These are phyloP conservation scores for Mormyrops attenuatus DNA, from an alignment of 2,797 vertebrate species.

Conservation along the genomic window DNA sequence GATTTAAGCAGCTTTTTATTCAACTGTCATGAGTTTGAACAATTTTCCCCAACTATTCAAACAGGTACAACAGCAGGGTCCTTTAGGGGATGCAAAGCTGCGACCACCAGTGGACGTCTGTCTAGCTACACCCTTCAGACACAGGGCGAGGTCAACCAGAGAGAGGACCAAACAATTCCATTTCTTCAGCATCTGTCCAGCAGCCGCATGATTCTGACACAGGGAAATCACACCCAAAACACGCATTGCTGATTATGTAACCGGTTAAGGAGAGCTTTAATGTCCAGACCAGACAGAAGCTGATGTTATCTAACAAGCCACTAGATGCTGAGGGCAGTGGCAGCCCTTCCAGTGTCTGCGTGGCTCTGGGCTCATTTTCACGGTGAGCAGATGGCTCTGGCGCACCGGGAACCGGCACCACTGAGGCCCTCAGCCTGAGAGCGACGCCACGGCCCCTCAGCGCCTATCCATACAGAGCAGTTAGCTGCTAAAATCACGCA, in stretches of 20 bases:
- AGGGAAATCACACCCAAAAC: neutral
- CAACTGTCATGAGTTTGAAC: neutral
- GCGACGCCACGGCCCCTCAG: neutral
- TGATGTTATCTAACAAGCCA: neutral
- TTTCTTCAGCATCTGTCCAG: neutral
- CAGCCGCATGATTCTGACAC: neutral
- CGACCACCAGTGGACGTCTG: neutral
- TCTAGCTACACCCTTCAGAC: neutral
- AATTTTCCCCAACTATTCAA: neutral
- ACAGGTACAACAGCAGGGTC: slow-evolving; percentile 11
- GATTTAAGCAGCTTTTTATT: neutral
- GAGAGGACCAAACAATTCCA: neutral
- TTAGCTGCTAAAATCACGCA: neutral
- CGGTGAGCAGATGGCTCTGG: neutral
- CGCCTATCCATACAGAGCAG: neutral
- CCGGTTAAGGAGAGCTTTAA: no score
- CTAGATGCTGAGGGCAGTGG: neutral
- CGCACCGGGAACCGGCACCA: neutral
- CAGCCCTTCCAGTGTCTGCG: neutral
- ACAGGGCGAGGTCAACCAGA: neutral
- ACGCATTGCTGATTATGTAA: neutral
- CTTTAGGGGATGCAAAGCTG: slow-evolving; percentile 21
- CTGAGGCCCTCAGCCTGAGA: neutral
- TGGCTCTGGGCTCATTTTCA: neutral
- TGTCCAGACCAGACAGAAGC: neutral